Percentiles rank a stretch among this genome's conserved stretches.
Conservation (phyloP, 2,797 vertebrate species). For the Sebastes reedi region DNA sequence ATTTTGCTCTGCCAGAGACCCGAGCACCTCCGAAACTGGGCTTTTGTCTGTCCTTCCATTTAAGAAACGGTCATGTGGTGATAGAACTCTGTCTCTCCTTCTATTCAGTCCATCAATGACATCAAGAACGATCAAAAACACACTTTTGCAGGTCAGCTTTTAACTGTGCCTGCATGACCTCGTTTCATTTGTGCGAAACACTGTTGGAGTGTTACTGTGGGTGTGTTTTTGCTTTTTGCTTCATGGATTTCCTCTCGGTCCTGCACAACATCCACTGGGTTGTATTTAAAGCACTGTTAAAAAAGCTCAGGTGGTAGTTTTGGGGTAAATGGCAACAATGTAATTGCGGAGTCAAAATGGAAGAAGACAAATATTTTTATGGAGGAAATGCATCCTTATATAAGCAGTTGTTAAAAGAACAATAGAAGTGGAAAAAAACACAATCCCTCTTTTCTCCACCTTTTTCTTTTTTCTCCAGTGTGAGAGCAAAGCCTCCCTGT, state of each 20-base stretch:
- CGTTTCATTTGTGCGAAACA: slow-evolving; percentile 13
- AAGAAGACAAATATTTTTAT: not conserved
- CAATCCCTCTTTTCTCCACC: not conserved
- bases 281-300: not conserved
- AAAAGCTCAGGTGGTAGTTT: not conserved
- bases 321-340: not conserved
- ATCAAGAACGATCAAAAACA: slow-evolving; percentile 18
- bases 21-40: not conserved
- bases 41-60: slow-evolving; percentile 10
- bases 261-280: not conserved
- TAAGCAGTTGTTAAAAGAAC: not conserved
- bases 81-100: not conserved
- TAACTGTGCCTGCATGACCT: not conserved
- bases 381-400: not conserved
- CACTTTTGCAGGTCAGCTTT: not conserved
- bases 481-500: slow-evolving; percentile 17
- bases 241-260: not conserved
- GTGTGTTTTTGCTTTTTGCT: not conserved
- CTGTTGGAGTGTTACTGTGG: not conserved
- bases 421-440: not conserved
- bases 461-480: slow-evolving; percentile 8
- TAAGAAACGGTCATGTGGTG: not conserved
- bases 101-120: slow-evolving; percentile 9
- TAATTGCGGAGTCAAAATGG: not conserved
- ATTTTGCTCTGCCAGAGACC: not conserved